Evolutionary conservation across 2,797 vertebrate genomes (phyloP).

Genomic region (Malacoraja senta): DNA sequence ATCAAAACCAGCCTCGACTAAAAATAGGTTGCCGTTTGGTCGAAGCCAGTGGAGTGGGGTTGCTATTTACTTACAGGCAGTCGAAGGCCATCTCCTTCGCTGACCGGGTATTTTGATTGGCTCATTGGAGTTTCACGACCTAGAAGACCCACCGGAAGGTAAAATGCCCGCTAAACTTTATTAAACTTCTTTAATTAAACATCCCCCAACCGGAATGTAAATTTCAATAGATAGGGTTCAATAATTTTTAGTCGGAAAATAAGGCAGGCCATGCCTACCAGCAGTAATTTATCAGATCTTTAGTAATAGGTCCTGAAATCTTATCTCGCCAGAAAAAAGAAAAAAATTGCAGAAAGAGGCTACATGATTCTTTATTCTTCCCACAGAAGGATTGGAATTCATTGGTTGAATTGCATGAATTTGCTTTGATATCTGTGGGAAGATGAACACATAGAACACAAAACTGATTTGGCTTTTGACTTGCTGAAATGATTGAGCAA

Average conservation of each 20-base stretch:
- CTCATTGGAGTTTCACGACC: too few species aligned
- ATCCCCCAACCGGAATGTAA: too few species aligned
- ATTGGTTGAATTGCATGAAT: background rate
- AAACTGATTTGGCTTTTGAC: background rate
- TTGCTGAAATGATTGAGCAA: background rate
- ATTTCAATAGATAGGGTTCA: background rate
- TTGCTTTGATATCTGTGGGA: background rate
- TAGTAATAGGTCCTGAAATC: background rate
- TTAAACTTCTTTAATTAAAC: too few species aligned
- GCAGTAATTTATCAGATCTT: background rate
- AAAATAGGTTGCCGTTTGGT: too few species aligned
- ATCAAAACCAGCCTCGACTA: too few species aligned
- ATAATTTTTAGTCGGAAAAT: background rate
- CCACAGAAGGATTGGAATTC: background rate
- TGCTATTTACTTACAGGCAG: too few species aligned
- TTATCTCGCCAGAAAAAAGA: background rate
- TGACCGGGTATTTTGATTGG: too few species aligned
- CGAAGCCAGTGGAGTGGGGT: too few species aligned
- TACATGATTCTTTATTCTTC: background rate
- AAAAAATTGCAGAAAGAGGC: background rate
- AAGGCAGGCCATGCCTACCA: background rate
- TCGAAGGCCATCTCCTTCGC: too few species aligned
- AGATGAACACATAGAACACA: background rate
- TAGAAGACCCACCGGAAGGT: too few species aligned
- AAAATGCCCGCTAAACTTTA: too few species aligned